A percentile compares a stretch with the other conserved stretches of the same genome.
These are phyloP conservation scores for Furcula furcula DNA, from an alignment of 2,888 invertebrate genomes.

Conservation along the genomic window DNA sequence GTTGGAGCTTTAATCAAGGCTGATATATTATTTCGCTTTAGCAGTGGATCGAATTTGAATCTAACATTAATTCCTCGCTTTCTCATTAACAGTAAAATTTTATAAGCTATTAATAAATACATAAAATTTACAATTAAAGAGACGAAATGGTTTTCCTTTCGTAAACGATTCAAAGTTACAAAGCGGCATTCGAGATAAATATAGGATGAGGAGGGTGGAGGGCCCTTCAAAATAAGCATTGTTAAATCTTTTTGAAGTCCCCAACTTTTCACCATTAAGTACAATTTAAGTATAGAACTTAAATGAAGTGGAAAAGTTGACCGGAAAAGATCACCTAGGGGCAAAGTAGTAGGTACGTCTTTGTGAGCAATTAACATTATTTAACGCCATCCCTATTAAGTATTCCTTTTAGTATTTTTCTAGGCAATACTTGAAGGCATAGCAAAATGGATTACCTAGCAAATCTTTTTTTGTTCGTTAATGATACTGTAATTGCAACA, in stretches of 20 bases:
- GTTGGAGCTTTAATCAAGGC: slow-evolving; percentile 35
- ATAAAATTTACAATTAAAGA: slow-evolving; percentile 30
- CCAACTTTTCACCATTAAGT: slow-evolving; percentile 75
- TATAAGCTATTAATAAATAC: slow-evolving; percentile 21
- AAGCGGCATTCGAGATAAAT: slow-evolving; percentile 56
- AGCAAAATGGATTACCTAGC: too few relatives aligned
- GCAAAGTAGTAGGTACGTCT: slow-evolving; percentile 27
- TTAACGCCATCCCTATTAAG: slow-evolving; percentile 4
- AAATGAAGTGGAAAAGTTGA: slow-evolving; percentile 80
- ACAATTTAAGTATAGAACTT: slow-evolving; percentile 77
- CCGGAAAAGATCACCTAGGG: slow-evolving; percentile 55
- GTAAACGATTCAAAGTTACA: slow-evolving; percentile 40
- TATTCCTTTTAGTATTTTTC: too few relatives aligned
- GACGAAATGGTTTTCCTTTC: slow-evolving; percentile 34
- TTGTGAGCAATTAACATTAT: slow-evolving; percentile 26
- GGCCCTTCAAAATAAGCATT: slow-evolving; percentile 76
- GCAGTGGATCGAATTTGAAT: slow-evolving; percentile 17
- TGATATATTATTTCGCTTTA: slow-evolving; percentile 25
- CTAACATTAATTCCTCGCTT: slow-evolving; percentile 17
- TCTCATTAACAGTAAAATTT: slow-evolving; percentile 21
- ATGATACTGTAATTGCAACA: too few relatives aligned
- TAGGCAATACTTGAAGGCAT: too few relatives aligned
- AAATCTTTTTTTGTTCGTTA: too few relatives aligned
- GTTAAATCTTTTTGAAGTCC: slow-evolving; percentile 76
- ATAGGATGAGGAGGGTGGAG: slow-evolving; percentile 51